Conservation (phyloP, 2,797 vertebrate genomes). For the Limnodromus scolopaceus region DNA sequence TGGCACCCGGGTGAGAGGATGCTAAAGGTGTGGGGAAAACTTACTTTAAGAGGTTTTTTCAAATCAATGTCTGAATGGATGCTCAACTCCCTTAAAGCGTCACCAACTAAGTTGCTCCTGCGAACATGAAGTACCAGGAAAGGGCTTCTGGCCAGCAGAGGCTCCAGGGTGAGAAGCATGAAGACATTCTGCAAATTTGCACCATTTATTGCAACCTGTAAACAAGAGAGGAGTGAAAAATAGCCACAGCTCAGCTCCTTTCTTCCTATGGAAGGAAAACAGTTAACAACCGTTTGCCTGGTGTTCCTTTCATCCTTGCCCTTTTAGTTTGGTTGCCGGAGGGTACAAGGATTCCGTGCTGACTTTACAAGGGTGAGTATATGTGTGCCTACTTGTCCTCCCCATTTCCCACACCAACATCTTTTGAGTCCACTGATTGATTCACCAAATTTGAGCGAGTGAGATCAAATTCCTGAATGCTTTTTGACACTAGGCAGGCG, state of each 20-base stretch:
- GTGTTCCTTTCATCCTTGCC: background rate
- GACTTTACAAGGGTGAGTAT: background rate
- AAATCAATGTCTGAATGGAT: conserved; percentile 95
- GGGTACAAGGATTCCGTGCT: background rate
- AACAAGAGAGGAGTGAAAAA: background rate
- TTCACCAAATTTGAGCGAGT: background rate
- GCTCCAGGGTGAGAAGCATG: conserved; percentile 96
- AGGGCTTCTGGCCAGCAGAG: conserved; percentile 93
- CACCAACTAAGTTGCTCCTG: conserved; percentile 91
- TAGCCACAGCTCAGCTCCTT: background rate
- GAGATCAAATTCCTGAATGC: background rate
- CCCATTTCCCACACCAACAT: background rate
- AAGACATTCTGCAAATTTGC: conserved; percentile 97
- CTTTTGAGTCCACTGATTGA: background rate
- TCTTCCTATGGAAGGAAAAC: background rate
- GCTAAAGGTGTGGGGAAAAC: background rate
- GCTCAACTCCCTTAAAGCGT: conserved; percentile 93
- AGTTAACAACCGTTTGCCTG: background rate
- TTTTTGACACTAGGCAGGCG: background rate
- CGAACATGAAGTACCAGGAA: conserved; percentile 96
- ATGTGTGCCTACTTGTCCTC: too few species aligned
- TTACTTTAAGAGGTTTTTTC: conserved; percentile 96
- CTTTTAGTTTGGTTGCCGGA: background rate
- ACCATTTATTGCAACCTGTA: conserved; percentile 94
- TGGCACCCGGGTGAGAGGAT: background rate